Conservation (phyloP, 1,140 invertebrate genomes). For the Episyrphus balteatus region DNA sequence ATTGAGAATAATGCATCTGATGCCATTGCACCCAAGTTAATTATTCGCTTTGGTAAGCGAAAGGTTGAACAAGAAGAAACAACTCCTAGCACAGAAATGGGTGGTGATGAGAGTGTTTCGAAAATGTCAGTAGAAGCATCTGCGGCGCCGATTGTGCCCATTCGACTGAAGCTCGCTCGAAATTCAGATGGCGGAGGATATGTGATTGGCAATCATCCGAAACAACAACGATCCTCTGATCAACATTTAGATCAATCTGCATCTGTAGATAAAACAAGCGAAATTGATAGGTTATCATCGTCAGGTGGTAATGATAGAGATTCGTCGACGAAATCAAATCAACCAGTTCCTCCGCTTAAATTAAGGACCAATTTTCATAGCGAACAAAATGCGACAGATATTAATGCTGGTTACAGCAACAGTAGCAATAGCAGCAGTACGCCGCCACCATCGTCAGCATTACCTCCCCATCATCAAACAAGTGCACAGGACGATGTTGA, state of each 20-base stretch:
- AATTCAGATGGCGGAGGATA: constrained; percentile 59
- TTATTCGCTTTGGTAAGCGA: constrained; percentile 47
- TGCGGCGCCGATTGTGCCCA: constrained; percentile 59
- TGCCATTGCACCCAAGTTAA: constrained; percentile 47
- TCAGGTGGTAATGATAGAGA: constrained; percentile 20
- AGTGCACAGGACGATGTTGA: too few relatives aligned
- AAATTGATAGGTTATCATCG: constrained; percentile 13
- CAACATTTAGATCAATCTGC: constrained; percentile 14
- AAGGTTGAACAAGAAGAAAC: constrained; percentile 25
- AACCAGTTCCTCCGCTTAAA: too few relatives aligned
- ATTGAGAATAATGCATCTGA: constrained; percentile 35
- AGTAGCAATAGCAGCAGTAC: constrained; percentile 14
- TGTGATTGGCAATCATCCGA: constrained; percentile 40
- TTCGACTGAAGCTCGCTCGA: constrained; percentile 68
- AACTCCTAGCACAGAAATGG: background rate
- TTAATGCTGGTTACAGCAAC: constrained; percentile 22
- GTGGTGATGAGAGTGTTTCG: background rate
- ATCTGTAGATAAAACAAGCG: background rate
- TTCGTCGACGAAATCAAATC: constrained; percentile 15
- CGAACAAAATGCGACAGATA: constrained; percentile 5
- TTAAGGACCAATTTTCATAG: background rate
- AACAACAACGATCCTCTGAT: constrained; percentile 14
- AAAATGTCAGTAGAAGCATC: constrained; percentile 32
- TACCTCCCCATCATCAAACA: too few relatives aligned
- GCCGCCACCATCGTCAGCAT: too few relatives aligned